These are phyloP conservation scores for Danio aesculapii DNA, from an alignment of 2,797 vertebrate genomes.

Conservation along the genomic window DNA sequence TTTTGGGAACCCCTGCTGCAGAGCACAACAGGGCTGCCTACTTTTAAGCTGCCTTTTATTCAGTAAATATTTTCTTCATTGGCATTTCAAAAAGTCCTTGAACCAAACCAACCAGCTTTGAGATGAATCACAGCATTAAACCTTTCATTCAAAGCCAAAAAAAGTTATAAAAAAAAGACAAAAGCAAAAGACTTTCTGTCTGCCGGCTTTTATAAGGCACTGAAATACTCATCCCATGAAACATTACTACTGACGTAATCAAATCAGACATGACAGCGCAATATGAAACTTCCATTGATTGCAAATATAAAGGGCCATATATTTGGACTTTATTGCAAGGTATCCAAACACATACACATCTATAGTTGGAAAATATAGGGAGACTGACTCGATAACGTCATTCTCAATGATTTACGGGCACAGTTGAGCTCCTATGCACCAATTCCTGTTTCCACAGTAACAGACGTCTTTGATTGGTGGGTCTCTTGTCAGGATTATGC, in stretches of 20 bases:
- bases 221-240: background rate
- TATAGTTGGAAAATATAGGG: background rate
- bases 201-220: conserved; percentile 1
- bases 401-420: background rate
- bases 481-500: background rate
- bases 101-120: conserved; percentile 24
- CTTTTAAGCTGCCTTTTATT: background rate
- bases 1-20: background rate
- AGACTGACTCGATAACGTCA: conserved; percentile 2
- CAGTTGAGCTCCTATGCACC: conserved; percentile 5
- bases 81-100: conserved; percentile 20
- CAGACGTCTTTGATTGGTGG: conserved; percentile 29
- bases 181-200: conserved; percentile 1
- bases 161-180: conserved; percentile 2
- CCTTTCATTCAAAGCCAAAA: background rate
- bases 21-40: background rate
- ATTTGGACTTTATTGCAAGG: conserved; percentile 4
- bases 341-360: conserved; percentile 12
- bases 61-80: conserved; percentile 15
- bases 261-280: background rate
- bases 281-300: conserved; percentile 7
- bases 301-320: conserved; percentile 1
- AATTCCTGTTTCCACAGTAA: conserved; percentile 31
- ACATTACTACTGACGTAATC: background rate
- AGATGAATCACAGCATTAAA: conserved; percentile 21